Evolutionary conservation across 2,888 invertebrate species (phyloP), one percentile per base, ranked within the genome.

Genomic region (Callimorpha dominula): DNA sequence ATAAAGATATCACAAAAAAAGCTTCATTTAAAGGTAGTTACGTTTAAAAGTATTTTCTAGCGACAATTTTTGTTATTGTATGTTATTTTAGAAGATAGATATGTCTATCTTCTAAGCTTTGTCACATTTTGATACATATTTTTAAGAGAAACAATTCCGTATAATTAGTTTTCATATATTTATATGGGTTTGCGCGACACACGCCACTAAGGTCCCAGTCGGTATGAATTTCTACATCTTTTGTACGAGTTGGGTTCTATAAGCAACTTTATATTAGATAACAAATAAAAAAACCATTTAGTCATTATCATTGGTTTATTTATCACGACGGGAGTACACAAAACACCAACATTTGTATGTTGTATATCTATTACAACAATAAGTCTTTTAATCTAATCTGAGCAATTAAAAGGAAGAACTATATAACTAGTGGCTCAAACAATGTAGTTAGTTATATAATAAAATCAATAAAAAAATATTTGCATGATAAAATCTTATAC

Each of bases 261-360:
- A 62, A 31, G 4, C 40, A 52, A 20, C 11, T 43, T 20, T 40
- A 2, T 57, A 42, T 52, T n/a, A 64, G 11, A 31, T 54, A n/a
- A 20, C n/a, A 65, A 31, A 40, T 15, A 64, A 40, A 71, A 66
- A n/a, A 5, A 7, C 42, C 20, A 43, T 79, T 80, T 70, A 77
- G 78, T 80, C 70, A 77, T 81, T 88, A 89, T 93, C 90, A 93
- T 93, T 93, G 94, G 93, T 94, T 93, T 93, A 93, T 90, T 92
- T 92, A 93, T 93, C 93, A 93, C 93, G 89, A 85, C 77, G 74
- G 73, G 78, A 81, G 78, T 86, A 81, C 87, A 89, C 80, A 81
- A 85, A 81, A 85, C 81, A 88, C 81, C 85, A 74, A 85, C 78
- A 85, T 85, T 88, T 88, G 88, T 91, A 91, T 90, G 85, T 81